Conservation (phyloP, 2,888 invertebrate genomes). For the Cheilosia variabilis region DNA sequence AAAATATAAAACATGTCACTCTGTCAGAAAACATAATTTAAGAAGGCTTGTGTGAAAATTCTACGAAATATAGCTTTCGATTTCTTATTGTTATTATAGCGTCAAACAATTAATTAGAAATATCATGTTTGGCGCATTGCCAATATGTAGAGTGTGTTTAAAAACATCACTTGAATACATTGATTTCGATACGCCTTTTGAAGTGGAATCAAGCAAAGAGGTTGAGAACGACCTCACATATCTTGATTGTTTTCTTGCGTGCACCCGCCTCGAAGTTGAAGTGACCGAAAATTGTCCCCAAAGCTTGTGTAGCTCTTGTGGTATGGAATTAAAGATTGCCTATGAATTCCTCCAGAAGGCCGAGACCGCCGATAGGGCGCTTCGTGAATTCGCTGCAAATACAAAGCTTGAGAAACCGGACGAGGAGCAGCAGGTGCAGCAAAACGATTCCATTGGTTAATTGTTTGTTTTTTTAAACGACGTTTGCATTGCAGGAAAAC, state of each 20-base stretch:
- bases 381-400: slow-evolving; percentile 53
- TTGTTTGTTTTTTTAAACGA: neutral
- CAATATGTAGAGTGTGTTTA: slow-evolving; percentile 77
- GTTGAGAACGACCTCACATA: slow-evolving; percentile 70
- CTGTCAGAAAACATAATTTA: too few relatives aligned
- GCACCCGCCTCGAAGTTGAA: slow-evolving; percentile 75
- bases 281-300: slow-evolving; percentile 69
- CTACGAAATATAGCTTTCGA: neutral
- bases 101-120: neutral
- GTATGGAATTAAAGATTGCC: slow-evolving; percentile 73
- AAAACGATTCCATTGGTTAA: neutral
- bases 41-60: slow-evolving; percentile 37
- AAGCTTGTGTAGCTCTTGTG: slow-evolving; percentile 76
- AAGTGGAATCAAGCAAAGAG: slow-evolving; percentile 32
- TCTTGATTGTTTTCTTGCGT: slow-evolving; percentile 77
- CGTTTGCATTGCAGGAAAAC: slow-evolving; percentile 19
- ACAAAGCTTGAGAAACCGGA: slow-evolving; percentile 56
- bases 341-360: slow-evolving; percentile 77
- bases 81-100: slow-evolving; percentile 14
- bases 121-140: slow-evolving; percentile 63
- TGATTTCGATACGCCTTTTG: slow-evolving; percentile 76
- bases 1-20: slow-evolving; percentile 23
- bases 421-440: slow-evolving; percentile 29
- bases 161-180: slow-evolving; percentile 76
- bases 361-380: slow-evolving; percentile 67